Conservation (phyloP, 2,797 vertebrate genomes). For the Phoebastria nigripes region DNA sequence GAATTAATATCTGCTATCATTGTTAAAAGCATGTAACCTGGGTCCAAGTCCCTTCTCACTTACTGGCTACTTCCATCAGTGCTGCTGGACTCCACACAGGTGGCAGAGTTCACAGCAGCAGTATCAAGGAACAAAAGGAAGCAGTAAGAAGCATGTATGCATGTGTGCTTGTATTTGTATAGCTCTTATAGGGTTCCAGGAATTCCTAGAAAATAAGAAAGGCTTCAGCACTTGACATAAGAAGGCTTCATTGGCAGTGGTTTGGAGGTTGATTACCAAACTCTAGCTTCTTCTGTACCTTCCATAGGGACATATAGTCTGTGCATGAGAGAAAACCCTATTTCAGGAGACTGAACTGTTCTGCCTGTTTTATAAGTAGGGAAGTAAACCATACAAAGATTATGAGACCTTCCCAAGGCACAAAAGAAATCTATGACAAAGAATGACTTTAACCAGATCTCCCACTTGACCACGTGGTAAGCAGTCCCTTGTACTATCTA, state of each 20-base stretch:
- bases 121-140: background rate
- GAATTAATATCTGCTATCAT: background rate
- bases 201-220: background rate
- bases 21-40: background rate
- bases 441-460: background rate
- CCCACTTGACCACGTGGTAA: background rate
- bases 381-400: background rate
- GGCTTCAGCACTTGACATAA: background rate
- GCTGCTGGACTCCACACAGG: background rate
- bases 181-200: background rate
- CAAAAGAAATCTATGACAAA: background rate
- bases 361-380: background rate
- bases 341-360: background rate
- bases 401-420: background rate
- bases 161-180: background rate
- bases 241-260: background rate
- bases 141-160: background rate
- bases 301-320: background rate
- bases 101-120: background rate
- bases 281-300: background rate
- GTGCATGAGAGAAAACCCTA: background rate
- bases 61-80: background rate
- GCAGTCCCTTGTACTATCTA: background rate
- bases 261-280: background rate
- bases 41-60: background rate